Base-by-base conservation (phyloP, 1,140 invertebrate species). In the Drosophila jambulina region DNA sequence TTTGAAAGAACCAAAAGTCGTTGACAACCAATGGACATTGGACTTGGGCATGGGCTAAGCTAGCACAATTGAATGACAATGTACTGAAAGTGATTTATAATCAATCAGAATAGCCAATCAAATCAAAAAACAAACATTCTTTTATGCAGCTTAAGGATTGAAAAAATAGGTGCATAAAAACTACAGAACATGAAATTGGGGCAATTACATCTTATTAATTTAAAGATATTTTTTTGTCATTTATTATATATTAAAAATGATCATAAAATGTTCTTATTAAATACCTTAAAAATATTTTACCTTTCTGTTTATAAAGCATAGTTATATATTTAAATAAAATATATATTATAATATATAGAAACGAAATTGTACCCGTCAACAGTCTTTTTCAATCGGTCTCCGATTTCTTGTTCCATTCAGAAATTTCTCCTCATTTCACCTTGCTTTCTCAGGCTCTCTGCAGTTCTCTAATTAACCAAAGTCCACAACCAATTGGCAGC, bases 401-500 rank as follows among this genome's bases (percentile, higher is more conserved):
- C 13, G 32, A 10, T 54, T 17, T 36, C 15, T 17, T 36, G n/a
- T 21, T 19, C 27, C 6, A 49, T 0, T 17, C 15, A 21, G 3
- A 15, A 27, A 32, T 21, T 9, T 23, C 3, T 13, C 12, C 15
- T 5, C 12, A 34, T n/a, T 23, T 49, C 19, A 9, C 27, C 6
- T 29, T 10, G 19, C 43, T 53, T 32, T 21, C 58, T 32, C 19
- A 29, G 15, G 21, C 34, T 40, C 17, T 40, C 34, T 3, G 54
- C 34, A 13, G 17, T 21, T 54, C 46, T 27, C 46, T 80, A 80
- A 80, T 75, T 79, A 61, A 56, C 45, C 78, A 80, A 75, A 68
- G 78, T 75, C 65, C 65, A 64, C 63, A 57, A 51, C 45, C 78
- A 69, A 80, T 75, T 80, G 76, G 78, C 78, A 80, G 61, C 67